phyloP scores from a whole-genome alignment of 2,113 vertebrate genomes.

The Rhabdornis inornatus region DNA sequence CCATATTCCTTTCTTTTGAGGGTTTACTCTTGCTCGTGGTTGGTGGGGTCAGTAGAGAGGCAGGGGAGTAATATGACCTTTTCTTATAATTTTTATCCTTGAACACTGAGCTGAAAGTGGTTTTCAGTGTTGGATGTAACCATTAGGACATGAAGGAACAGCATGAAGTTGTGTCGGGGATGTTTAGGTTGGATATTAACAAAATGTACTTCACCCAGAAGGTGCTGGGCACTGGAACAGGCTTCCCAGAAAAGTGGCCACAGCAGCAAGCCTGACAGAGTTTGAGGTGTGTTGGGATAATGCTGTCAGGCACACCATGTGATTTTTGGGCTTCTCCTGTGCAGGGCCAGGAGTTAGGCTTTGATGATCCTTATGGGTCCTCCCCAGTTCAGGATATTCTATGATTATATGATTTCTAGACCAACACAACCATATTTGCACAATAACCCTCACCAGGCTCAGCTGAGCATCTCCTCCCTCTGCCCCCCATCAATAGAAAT shows the following conservation, averaged over 20 bases:
- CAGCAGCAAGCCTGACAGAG: neutral
- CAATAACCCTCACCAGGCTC: fast-evolving
- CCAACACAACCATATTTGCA: neutral
- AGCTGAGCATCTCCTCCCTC: neutral
- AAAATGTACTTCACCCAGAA: neutral
- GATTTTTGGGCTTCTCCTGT: neutral
- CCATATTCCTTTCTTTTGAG: neutral
- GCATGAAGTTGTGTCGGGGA: neutral
- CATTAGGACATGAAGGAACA: neutral
- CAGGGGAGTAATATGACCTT: neutral
- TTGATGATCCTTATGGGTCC: neutral
- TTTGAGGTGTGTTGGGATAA: neutral
- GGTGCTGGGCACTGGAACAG: neutral
- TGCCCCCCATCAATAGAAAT: neutral
- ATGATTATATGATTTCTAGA: neutral
- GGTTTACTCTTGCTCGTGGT: neutral
- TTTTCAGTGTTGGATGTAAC: neutral
- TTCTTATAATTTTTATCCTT: neutral
- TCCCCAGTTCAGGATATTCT: neutral
- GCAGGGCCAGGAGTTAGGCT: neutral
- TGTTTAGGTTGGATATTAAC: neutral
- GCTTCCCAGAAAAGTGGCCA: neutral
- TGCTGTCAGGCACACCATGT: neutral
- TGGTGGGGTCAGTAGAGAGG: neutral
- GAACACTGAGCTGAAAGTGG: neutral